A percentile compares a stretch with the other conserved stretches of the same genome.
Conservation (phyloP, 2,113 vertebrate genomes). For the Clarias gariepinus region DNA sequence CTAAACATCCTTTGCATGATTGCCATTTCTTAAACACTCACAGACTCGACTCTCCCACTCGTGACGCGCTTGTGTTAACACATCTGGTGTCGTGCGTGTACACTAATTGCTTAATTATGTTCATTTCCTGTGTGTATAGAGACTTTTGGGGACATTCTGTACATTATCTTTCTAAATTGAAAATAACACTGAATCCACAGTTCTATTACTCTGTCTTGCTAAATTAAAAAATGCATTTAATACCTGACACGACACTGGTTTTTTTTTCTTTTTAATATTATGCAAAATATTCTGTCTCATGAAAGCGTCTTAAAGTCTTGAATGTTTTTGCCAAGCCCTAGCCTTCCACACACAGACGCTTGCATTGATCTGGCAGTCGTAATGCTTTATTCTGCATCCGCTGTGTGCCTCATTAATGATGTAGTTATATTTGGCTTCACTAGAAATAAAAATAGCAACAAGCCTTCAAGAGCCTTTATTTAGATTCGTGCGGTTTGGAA, state of each 20-base stretch:
- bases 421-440: slow-evolving; percentile 60
- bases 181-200: not conserved
- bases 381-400: slow-evolving; percentile 56
- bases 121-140: too few species aligned
- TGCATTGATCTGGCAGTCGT: slow-evolving; percentile 1
- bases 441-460: slow-evolving; percentile 68
- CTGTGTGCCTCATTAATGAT: slow-evolving; percentile 59
- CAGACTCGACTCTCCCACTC: too few species aligned
- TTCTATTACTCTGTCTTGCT: not conserved
- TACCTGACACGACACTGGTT: not conserved
- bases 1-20: too few species aligned
- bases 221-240: not conserved
- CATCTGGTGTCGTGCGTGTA: too few species aligned
- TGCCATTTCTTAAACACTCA: too few species aligned
- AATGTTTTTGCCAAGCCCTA: not conserved
- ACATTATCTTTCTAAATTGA: not conserved
- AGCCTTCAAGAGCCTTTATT: slow-evolving; percentile 63
- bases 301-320: not conserved
- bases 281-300: not conserved
- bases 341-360: not conserved
- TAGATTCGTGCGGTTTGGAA: slow-evolving; percentile 56
- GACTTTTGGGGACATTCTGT: not conserved
- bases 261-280: not conserved
- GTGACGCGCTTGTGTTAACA: too few species aligned
- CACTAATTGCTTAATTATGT: too few species aligned